Base-by-base conservation (phyloP, 2,113 vertebrate genomes). In the Austrofundulus limnaeus region DNA sequence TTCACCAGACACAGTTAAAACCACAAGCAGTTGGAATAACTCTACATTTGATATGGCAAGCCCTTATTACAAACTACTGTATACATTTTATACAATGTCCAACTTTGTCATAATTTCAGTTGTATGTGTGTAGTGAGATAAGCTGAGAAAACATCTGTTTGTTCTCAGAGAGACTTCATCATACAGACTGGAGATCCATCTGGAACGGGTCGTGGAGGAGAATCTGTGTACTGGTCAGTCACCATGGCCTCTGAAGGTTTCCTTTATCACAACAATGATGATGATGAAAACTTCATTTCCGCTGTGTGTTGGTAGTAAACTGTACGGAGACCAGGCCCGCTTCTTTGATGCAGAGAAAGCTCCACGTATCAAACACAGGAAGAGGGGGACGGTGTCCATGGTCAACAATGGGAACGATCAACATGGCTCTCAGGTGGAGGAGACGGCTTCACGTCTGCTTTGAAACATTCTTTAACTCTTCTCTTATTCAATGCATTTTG, bases 281-380 rank as follows among this genome's bases (percentile, higher is more conserved):
- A 31, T 16, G 6, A 0, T 51, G 1, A 49, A 19, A 17, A 1
- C 28, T 25, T 13, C n/a, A 54, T 66, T 13, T 72, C 24, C 53
- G 50, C 19, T 59, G 1, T 59, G 9, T 50, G 3, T 62, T 24
- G 82, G 86, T 75, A 99, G 97, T 81, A 95, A 96, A 15, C 90
- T 99, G 3, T 98, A 99, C 17, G 97, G 97, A n/a, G 94, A 98
- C 81, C 97, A 99, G 82, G 97, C 97, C 37, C 89, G 92, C 69
- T 99, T 94, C 87, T 99, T 99, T 65, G 97, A 99, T 24, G 80
- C 85, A 8, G 97, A 99, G 85, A 99, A 97, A 71, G 82, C 89
- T 0, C 97, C 97, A 0, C 94, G 97, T 75, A 98, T 99, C 87
- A 99, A 99, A 75, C 97, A 98, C 81, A 96, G 91, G 90, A 98